Evolutionary conservation across 1,140 invertebrate species (phyloP).

Genomic region (Aphis gossypii): DNA sequence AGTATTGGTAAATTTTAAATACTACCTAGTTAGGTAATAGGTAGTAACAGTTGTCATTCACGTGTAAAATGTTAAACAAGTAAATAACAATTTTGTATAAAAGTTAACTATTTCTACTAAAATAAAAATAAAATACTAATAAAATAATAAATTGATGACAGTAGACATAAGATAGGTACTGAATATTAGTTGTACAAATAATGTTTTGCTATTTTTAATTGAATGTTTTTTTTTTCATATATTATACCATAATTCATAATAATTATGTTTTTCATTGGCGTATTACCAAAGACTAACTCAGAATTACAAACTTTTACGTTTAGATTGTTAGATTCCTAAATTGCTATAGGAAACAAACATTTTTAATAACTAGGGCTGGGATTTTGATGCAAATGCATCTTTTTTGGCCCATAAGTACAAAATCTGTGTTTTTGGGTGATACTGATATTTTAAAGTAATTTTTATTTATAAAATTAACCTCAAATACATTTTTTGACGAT

Average conservation of each 20-base stretch:
- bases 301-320: background rate
- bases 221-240: background rate
- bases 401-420: too few species aligned
- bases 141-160: background rate
- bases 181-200: background rate
- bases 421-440: too few species aligned
- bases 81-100: background rate
- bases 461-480: too few species aligned
- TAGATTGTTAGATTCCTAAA: background rate
- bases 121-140: background rate
- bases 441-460: too few species aligned
- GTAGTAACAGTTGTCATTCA: background rate
- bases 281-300: background rate
- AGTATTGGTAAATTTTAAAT: background rate
- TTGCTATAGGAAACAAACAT: background rate
- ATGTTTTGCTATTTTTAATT: background rate
- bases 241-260: too few species aligned
- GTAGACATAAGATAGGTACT: background rate
- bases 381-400: too few species aligned
- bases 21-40: background rate
- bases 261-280: too few species aligned
- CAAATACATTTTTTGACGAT: too few species aligned
- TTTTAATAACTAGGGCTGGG: background rate
- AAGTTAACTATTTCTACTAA: background rate
- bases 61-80: too few species aligned